phyloP scores from a whole-genome alignment of 2,888 invertebrate genomes.

The Synergus umbraculus region DNA sequence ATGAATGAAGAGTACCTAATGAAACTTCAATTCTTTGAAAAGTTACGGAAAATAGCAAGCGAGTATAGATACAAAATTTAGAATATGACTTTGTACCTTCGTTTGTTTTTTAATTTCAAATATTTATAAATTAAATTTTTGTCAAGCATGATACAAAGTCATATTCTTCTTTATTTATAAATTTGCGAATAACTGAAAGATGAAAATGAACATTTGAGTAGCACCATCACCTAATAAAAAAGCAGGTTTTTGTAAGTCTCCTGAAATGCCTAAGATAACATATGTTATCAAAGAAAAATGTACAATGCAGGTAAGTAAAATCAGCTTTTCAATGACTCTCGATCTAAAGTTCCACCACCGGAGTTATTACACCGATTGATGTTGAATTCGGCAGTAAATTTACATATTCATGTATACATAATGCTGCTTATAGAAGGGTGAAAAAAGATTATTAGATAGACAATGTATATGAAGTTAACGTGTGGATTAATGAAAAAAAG shows the following conservation, averaged over 20 bases:
- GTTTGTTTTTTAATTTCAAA: not conserved
- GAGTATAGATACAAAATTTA: not conserved
- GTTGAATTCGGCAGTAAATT: conserved; percentile 1
- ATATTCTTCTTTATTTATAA: conserved; percentile 4
- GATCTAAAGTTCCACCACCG: conserved; percentile 32
- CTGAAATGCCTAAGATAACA: conserved; percentile 42
- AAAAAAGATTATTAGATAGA: conserved; percentile 29
- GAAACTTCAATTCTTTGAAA: not conserved
- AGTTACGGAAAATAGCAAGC: not conserved
- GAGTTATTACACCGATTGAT: conserved; percentile 15
- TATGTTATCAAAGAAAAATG: conserved; percentile 21
- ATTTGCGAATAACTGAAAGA: conserved; percentile 28
- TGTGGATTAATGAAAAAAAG: conserved; percentile 24
- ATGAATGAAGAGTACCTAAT: not conserved
- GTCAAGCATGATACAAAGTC: not conserved
- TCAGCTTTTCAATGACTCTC: conserved; percentile 32
- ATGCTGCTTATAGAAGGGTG: conserved; percentile 21
- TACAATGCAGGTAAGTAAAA: conserved; percentile 22
- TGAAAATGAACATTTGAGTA: conserved; percentile 37
- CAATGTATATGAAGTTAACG: conserved; percentile 12
- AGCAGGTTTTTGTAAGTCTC: conserved; percentile 47
- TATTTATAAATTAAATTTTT: not conserved
- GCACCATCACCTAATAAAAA: conserved; percentile 63
- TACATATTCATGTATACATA: conserved; percentile 5
- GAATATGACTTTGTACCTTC: not conserved